These are phyloP conservation scores for Cephalotes varians DNA, from an alignment of 2,888 invertebrate genomes.

Conservation along the genomic window DNA sequence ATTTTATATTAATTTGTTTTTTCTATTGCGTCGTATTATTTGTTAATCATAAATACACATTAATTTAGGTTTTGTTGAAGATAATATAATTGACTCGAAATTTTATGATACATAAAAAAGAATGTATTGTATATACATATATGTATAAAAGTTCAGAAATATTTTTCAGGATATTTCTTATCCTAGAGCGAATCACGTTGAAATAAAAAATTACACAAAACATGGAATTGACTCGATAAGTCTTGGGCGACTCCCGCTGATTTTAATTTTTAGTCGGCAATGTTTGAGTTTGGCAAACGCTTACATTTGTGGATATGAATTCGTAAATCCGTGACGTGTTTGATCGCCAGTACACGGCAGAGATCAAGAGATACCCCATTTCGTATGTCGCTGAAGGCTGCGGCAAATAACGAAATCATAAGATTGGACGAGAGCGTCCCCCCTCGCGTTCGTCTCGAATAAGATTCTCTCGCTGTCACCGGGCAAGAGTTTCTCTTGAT, in stretches of 20 bases:
- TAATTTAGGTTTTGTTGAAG: background rate
- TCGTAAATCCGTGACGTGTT: background rate
- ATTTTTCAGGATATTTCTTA: background rate
- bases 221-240: background rate
- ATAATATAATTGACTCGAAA: background rate
- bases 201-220: background rate
- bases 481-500: constrained; percentile 62
- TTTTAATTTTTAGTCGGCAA: background rate
- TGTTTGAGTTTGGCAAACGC: constrained; percentile 3
- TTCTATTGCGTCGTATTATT: background rate
- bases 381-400: background rate
- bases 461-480: constrained; percentile 58
- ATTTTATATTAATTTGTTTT: background rate
- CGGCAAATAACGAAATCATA: constrained; percentile 45
- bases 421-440: constrained; percentile 12
- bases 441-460: constrained; percentile 30
- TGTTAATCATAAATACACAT: background rate
- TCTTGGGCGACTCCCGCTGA: background rate
- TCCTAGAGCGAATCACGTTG: background rate
- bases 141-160: background rate
- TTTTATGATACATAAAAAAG: background rate
- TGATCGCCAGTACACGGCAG: background rate
- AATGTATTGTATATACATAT: too few relatives aligned
- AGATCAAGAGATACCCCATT: background rate
- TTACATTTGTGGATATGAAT: background rate